Percentiles rank a stretch among this genome's conserved stretches.
These are phyloP conservation scores for Nomada flava DNA, from an alignment of 2,888 invertebrate species.

Conservation along the genomic window DNA sequence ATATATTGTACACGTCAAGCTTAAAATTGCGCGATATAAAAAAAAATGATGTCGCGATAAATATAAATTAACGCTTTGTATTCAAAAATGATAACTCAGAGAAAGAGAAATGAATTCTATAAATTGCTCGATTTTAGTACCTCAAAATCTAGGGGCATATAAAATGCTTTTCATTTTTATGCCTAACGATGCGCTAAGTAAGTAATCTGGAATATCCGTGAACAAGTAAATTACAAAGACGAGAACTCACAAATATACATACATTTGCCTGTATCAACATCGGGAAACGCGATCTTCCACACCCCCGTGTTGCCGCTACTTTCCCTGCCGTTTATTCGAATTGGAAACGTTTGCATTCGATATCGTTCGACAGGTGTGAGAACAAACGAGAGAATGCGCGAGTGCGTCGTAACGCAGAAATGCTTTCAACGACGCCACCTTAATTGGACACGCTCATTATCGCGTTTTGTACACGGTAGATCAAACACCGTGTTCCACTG, in stretches of 20 bases:
- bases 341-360: slow-evolving; percentile 20
- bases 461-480: slow-evolving; percentile 31
- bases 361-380: slow-evolving; percentile 28
- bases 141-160: too few relatives aligned
- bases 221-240: neutral
- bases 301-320: neutral
- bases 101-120: too few relatives aligned
- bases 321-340: neutral
- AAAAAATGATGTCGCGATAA: too few relatives aligned
- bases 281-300: slow-evolving; percentile 1
- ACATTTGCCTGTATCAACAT: neutral
- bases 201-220: neutral
- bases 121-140: too few relatives aligned
- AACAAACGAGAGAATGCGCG: slow-evolving; percentile 33
- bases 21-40: too few relatives aligned
- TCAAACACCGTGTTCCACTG: slow-evolving; percentile 31
- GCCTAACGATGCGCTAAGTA: too few relatives aligned
- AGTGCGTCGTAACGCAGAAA: slow-evolving; percentile 39
- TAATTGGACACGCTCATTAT: slow-evolving; percentile 49
- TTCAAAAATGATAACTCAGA: too few relatives aligned
- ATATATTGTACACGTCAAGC: too few relatives aligned
- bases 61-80: too few relatives aligned
- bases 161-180: too few relatives aligned
- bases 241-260: neutral
- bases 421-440: slow-evolving; percentile 34